A percentile compares a stretch with the other conserved stretches of the same genome.
These are phyloP conservation scores for Lophotriccus pileatus DNA, from an alignment of 2,797 vertebrate genomes.

Conservation along the genomic window DNA sequence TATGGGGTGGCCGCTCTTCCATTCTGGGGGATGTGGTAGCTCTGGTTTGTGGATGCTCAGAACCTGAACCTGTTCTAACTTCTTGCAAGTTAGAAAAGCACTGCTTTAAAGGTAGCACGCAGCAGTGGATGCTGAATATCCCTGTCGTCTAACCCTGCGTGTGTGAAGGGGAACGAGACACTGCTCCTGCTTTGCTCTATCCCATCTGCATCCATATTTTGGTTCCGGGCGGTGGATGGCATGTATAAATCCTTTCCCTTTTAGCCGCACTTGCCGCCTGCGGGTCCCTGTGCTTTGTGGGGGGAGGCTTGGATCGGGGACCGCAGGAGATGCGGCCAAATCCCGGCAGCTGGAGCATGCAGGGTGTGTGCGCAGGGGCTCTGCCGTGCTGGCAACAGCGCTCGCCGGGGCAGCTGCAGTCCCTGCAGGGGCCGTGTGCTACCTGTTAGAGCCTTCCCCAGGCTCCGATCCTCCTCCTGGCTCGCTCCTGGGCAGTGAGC, in stretches of 20 bases:
- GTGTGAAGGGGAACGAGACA: neutral
- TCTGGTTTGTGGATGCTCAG: neutral
- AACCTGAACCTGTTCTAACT: neutral
- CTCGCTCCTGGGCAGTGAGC: neutral
- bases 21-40: neutral
- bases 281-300: neutral
- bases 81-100: neutral
- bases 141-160: accelerated
- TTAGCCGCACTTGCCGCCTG: neutral
- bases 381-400: neutral
- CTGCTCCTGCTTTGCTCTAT: neutral
- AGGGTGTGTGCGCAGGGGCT: neutral
- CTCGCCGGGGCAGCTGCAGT: neutral
- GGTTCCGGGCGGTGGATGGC: accelerated
- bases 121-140: neutral
- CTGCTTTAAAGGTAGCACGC: accelerated
- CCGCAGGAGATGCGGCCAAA: neutral
- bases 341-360: neutral
- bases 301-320: neutral
- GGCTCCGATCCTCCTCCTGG: neutral
- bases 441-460: neutral
- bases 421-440: neutral
- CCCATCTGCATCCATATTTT: accelerated
- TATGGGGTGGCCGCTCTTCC: accelerated
- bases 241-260: no score